Evolutionary conservation across 2,888 invertebrate species (phyloP), one percentile per base, ranked within the genome.

Genomic region (Phengaris arion): DNA sequence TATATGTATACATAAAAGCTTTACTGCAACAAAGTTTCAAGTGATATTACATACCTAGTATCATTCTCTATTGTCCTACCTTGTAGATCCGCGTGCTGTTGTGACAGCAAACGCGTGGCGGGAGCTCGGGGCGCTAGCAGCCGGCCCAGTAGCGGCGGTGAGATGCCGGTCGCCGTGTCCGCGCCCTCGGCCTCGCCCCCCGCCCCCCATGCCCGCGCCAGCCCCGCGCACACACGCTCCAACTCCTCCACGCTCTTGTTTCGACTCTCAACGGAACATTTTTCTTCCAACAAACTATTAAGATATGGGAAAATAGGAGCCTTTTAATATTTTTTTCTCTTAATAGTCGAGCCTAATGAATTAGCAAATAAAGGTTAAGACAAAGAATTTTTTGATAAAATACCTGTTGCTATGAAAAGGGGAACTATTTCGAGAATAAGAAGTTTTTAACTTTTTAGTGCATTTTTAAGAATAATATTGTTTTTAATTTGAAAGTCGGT

Each of bases 191-290:
- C 80, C 78, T 79, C 82, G 83, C 68, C 88, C 79, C 55, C 79
- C 80, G 72, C 52, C 72, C 22, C 22, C 22, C 81, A 79, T 79
- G 83, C 83, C 75, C 82, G 83, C 79, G 90, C 84, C 78, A 90
- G 84, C 76, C 83, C 84, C 78, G 83, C 83, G 82, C 87, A 85
- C 81, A 83, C 88, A 79, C 86, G 87, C 81, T 82, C 83, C 77
- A 82, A 82, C 78, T 82, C 83, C 81, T 75, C 82, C 68, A 74
- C 74, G 75, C 76, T 74, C 45, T 68, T 51, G 75, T 64, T 73
- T n/a, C 74, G 76, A 54, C 54, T 68, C 48, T 48, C 64, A 2
- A 55, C 6, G 7, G 48, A 75, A 57, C 22, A 48, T 46, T 68
- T 74, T 45, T 74, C 68, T 48, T 57, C 64, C 68, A 79, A 74